These are phyloP conservation scores for Neotoxoptera formosana DNA, from an alignment of 1,140 invertebrate species.

Conservation along the genomic window DNA sequence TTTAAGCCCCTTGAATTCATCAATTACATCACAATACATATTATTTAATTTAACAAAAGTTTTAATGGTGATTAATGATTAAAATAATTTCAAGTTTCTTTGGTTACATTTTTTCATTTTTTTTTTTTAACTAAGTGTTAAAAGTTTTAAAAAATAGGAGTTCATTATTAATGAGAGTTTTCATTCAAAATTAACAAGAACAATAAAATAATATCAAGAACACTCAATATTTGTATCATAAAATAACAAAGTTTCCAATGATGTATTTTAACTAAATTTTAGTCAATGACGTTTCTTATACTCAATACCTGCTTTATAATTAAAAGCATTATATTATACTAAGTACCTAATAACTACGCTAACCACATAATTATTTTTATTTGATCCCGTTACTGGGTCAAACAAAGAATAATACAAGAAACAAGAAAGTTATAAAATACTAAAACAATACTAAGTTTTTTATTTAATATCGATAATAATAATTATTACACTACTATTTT, in stretches of 20 bases:
- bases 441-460: neutral
- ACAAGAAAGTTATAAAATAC: neutral
- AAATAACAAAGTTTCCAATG: neutral
- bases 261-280: neutral
- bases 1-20: slow-evolving; percentile 24
- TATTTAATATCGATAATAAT: neutral
- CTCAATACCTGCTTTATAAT: neutral
- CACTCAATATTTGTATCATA: neutral
- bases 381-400: neutral
- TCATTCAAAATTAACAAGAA: neutral
- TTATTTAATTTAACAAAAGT: slow-evolving; percentile 7
- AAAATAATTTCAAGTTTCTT: neutral
- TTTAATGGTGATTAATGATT: slow-evolving; percentile 24
- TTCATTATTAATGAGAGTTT: neutral
- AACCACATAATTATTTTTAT: neutral
- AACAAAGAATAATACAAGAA: neutral
- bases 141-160: neutral
- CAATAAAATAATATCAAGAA: neutral
- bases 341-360: neutral
- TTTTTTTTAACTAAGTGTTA: neutral
- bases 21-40: neutral
- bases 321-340: neutral
- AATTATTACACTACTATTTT: neutral
- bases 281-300: neutral
- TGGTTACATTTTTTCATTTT: neutral